phyloP scores from a whole-genome alignment of 2,888 invertebrate genomes.

The Pardosa pseudoannulata region DNA sequence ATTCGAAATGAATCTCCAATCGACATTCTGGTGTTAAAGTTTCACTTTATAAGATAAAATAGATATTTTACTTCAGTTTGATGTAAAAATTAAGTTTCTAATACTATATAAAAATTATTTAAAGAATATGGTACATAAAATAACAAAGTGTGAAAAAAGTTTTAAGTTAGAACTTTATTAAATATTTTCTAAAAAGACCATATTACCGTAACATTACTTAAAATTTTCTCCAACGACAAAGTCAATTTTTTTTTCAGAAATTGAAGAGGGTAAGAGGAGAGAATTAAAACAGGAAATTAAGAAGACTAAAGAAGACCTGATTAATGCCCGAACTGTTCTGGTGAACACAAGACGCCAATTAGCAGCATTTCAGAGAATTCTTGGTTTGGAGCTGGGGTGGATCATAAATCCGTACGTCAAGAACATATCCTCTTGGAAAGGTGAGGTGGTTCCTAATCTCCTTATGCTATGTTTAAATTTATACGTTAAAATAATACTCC shows the following conservation, averaged over 20 bases:
- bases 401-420: not conserved
- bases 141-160: too few species aligned
- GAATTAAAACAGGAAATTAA: not conserved
- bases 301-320: not conserved
- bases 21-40: too few species aligned
- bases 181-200: not conserved
- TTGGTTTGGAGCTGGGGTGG: conserved; percentile 7
- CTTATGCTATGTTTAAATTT: too few species aligned
- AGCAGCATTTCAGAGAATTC: not conserved
- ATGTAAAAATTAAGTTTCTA: too few species aligned
- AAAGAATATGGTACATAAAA: too few species aligned
- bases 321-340: not conserved
- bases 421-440: not conserved
- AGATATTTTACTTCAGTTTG: too few species aligned
- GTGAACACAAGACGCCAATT: not conserved
- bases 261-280: not conserved
- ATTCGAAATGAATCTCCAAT: too few species aligned
- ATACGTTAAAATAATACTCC: too few species aligned
- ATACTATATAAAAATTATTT: too few species aligned
- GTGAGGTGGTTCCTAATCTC: not conserved
- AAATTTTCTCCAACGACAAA: not conserved
- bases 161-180: too few species aligned
- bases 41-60: too few species aligned
- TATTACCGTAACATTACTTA: not conserved
- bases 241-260: not conserved